phyloP scores from a whole-genome alignment of 2,113 vertebrate species.

The Edolisoma coerulescens region DNA sequence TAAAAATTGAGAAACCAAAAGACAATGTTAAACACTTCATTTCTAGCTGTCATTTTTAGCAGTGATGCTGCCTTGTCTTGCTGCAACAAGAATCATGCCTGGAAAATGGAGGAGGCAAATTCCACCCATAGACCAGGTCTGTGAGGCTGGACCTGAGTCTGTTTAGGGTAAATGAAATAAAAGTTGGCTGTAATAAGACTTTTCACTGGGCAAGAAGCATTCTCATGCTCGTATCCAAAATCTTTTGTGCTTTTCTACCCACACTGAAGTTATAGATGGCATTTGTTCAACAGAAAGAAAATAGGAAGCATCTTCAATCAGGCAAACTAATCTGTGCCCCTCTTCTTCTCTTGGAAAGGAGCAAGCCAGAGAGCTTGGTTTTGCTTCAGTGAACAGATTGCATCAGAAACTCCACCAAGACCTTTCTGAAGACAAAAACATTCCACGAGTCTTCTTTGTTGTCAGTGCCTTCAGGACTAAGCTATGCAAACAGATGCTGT shows the following conservation, averaged over 20 bases:
- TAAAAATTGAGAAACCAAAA: background rate
- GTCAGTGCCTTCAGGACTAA: background rate
- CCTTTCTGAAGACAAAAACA: background rate
- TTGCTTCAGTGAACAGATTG: background rate
- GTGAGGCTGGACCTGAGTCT: background rate
- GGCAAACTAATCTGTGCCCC: background rate
- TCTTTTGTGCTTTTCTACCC: background rate
- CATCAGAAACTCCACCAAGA: background rate
- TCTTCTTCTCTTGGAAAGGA: background rate
- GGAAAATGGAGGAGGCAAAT: background rate
- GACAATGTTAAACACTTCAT: background rate
- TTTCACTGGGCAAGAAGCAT: background rate
- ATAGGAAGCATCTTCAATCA: background rate
- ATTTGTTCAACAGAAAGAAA: background rate
- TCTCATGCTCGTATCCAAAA: background rate
- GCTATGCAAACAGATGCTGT: background rate
- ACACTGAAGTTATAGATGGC: background rate
- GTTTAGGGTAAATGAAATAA: background rate
- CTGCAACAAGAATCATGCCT: background rate
- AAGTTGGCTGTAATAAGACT: background rate
- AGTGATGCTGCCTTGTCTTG: background rate
- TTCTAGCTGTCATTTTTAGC: background rate
- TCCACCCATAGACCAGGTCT: background rate
- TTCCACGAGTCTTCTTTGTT: background rate
- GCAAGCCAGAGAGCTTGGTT: background rate